phyloP scores from a whole-genome alignment of 2,797 vertebrate genomes.

The Enteromius radiatus region DNA sequence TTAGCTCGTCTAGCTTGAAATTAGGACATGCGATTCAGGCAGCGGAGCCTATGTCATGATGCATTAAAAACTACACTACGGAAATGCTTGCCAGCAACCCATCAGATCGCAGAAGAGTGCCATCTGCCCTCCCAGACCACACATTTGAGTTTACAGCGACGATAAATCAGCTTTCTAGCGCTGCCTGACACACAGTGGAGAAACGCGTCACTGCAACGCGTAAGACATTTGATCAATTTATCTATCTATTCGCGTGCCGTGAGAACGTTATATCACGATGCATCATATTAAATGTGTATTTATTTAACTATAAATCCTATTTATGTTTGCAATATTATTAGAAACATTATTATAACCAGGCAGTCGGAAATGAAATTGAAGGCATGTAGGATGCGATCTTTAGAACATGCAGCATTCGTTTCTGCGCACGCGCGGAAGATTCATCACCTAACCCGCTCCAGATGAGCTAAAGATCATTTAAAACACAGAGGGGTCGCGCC shows the following conservation, averaged over 20 bases:
- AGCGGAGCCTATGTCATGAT: slow-evolving; percentile 16
- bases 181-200: slow-evolving; percentile 26
- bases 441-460: neutral
- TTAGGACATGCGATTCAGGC: slow-evolving; percentile 9
- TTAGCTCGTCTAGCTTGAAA: slow-evolving; percentile 5
- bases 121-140: slow-evolving; percentile 37
- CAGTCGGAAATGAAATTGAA: neutral
- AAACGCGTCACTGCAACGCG: slow-evolving; percentile 7
- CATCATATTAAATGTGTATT: neutral
- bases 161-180: slow-evolving; percentile 30
- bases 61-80: slow-evolving; percentile 27
- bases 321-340: neutral
- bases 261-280: neutral
- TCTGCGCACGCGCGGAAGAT: neutral
- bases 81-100: slow-evolving; percentile 28
- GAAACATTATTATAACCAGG: neutral
- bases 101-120: slow-evolving; percentile 11
- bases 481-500: neutral
- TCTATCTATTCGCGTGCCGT: neutral
- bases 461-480: slow-evolving; percentile 13
- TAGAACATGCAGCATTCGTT: neutral
- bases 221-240: neutral
- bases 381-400: slow-evolving; percentile 11
- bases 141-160: neutral
- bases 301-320: neutral